These are phyloP conservation scores for Salvelinus namaycush DNA, from an alignment of 2,113 vertebrate genomes.

Conservation along the genomic window DNA sequence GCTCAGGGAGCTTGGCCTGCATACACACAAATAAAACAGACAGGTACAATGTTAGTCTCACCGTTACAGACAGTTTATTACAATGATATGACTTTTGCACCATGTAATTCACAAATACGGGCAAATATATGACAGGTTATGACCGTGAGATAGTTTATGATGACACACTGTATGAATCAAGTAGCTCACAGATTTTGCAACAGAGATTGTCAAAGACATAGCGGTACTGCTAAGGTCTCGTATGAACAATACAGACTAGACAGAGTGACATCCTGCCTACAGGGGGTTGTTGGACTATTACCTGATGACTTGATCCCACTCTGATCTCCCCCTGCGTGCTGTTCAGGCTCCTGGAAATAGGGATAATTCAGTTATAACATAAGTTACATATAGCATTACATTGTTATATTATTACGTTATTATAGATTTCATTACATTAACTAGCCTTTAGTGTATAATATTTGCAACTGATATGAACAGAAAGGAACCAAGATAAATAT, in stretches of 20 bases:
- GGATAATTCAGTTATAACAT: neutral
- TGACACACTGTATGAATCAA: too few relatives aligned
- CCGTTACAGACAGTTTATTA: neutral
- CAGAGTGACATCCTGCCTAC: neutral
- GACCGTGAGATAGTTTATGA: neutral
- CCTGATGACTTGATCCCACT: conserved; percentile 98
- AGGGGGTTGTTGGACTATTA: conserved; percentile 53
- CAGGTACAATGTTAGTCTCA: neutral
- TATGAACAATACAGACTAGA: too few relatives aligned
- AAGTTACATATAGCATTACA: neutral
- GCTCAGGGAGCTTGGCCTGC: conserved; percentile 94
- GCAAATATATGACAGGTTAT: neutral
- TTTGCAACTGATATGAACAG: too few relatives aligned
- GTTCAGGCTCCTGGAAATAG: conserved; percentile 89
- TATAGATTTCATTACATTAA: too few relatives aligned
- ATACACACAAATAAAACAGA: conserved; percentile 4
- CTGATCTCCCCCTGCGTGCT: conserved; percentile 98
- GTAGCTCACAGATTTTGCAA: too few relatives aligned
- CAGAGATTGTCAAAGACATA: too few relatives aligned
- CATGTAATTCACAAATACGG: too few relatives aligned
- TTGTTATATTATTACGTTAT: too few relatives aligned
- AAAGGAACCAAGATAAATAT: too few relatives aligned
- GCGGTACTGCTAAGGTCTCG: too few relatives aligned
- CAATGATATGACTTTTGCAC: neutral
- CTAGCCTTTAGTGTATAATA: too few relatives aligned